These are phyloP conservation scores for Choloepus hoffmanni DNA, from an alignment of 2,113 vertebrate species.

Conservation along the genomic window DNA sequence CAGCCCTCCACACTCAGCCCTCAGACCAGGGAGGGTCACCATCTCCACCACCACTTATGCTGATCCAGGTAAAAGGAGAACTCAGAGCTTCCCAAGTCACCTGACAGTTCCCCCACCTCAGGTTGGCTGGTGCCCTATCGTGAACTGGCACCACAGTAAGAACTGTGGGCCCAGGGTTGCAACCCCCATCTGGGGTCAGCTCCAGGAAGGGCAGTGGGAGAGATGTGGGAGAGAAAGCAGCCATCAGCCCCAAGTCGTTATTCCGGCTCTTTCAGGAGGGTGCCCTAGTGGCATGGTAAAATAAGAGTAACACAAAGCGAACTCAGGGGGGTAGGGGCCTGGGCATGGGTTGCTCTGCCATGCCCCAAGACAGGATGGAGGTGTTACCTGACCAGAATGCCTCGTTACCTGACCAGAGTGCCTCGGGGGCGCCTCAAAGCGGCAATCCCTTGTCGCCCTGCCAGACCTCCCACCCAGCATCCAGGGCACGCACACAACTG, in stretches of 20 bases:
- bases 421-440: conserved; percentile 51
- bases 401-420: not conserved
- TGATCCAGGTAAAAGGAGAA: conserved; percentile 39
- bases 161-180: conserved; percentile 35
- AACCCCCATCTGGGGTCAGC: not conserved
- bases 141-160: conserved; percentile 55
- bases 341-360: not conserved
- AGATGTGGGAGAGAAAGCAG: conserved; percentile 36
- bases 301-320: conserved; percentile 71
- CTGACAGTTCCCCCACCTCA: conserved; percentile 30
- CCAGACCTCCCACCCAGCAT: conserved; percentile 40
- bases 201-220: not conserved
- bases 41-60: not conserved
- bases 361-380: not conserved
- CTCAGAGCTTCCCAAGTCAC: not conserved
- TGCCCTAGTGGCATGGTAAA: not conserved
- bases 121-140: conserved; percentile 48
- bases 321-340: not conserved
- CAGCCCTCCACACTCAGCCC: not conserved
- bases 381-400: not conserved
- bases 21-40: not conserved
- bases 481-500: conserved; percentile 50
- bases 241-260: conserved; percentile 49
- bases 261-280: conserved; percentile 39
- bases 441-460: conserved; percentile 59